Percentiles rank a stretch among this genome's conserved stretches.
Evolutionary conservation across 2,113 vertebrate genomes (phyloP).

Genomic region (Ictalurus punctatus): DNA sequence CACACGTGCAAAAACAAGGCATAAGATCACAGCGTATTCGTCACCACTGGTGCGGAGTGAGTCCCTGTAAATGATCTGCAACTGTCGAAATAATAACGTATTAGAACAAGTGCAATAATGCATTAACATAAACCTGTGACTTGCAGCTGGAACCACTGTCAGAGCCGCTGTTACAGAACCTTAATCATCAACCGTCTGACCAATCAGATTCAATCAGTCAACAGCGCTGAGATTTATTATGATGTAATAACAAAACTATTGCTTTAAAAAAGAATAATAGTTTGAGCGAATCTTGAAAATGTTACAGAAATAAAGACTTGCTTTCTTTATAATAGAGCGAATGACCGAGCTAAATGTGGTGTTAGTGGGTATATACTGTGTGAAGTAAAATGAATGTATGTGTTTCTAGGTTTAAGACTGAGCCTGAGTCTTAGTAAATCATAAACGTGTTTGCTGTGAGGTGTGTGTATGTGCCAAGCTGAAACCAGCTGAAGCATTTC

Average conservation of each 20-base stretch:
- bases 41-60: background rate
- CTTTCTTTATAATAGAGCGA: background rate
- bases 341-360: background rate
- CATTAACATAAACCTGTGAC: background rate
- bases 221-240: background rate
- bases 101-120: background rate
- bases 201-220: background rate
- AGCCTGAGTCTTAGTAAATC: background rate
- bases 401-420: background rate
- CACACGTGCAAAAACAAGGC: background rate
- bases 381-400: background rate
- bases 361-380: background rate
- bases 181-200: background rate
- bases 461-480: background rate
- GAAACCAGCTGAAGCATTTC: background rate
- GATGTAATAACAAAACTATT: background rate
- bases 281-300: background rate
- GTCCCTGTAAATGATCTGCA: background rate
- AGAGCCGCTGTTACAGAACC: background rate
- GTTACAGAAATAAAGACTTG: background rate
- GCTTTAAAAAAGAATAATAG: too few species aligned
- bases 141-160: background rate
- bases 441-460: background rate
- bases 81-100: background rate
- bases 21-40: background rate